Base-by-base conservation (phyloP, 2,888 invertebrate species). In the Aspidiotus rigidus region DNA sequence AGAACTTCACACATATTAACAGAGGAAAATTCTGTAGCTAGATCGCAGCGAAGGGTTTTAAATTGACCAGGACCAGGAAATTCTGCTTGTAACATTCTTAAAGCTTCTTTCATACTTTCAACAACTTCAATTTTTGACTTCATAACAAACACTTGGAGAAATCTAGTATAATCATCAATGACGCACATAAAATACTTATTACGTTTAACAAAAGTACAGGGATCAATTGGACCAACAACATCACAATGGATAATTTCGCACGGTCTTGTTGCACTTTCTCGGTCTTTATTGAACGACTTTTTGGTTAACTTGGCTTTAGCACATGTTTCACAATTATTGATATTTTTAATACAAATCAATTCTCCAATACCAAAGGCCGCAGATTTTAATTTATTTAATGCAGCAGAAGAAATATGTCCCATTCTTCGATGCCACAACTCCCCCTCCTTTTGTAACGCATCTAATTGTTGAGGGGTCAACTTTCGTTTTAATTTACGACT, bases 341-440 rank as follows among this genome's bases (percentile, higher is more conserved):
- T 8, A 15, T 8, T 56, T 16, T 15, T 16, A n/a, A 13, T 56
- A n/a, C 56, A 56, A 9, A 56, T 10, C 56, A 56, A 10, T n/a
- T 56, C 16, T 7, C 56, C 41, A 17, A 28, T 11, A 61, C n/a
- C n/a, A 17, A 11, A 28, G 9, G 16, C 39, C 13, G n/a, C 61
- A 61, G 9, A 8, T 17, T 61, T 28, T 9, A 61, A 15, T 17
- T 28, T 15, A 11, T 61, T 28, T 7, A 61, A 8, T 13, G 39
- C 8, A 17, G 61, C 13, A 11, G 61, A 28, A 28, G 40, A 40
- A 11, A 61, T 61, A 41, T 61, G 61, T 10, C 16, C 61, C 41
- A 61, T 28, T 11, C 61, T 16, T 16, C 16, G 9, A 61, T 61
- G 61, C 61, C 61, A 61, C 39, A 61, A 28, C 8, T 28, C 59